Evolutionary conservation across 2,797 vertebrate species (phyloP), one percentile per base, ranked within the genome.

Genomic region (Ciconia nigra): DNA sequence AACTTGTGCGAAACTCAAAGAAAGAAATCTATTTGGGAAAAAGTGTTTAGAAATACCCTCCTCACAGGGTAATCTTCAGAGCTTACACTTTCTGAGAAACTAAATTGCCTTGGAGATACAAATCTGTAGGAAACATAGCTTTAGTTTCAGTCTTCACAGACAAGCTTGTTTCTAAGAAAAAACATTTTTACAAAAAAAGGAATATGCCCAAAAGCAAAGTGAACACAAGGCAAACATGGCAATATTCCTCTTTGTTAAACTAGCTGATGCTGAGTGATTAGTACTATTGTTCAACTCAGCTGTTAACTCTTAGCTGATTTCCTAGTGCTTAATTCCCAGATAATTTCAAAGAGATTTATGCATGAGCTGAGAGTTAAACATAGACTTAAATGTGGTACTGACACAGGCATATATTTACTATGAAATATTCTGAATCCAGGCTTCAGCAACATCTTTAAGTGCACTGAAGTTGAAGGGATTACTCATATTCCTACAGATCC

Each of bases 301-400:
- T 93, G 77, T 92, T 97, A 87, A 92, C 77, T 87, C 83, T 84
- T 91, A 79, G 80, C 47, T 82, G 67, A 73, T 89, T 92, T 90
- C 46, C 70, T 73, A n/a, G 41, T 31, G 37, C 26, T 78, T 87
- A 92, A 89, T 87, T 74, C 41, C n/a, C 61, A 69, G 78, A 73
- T 49, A 89, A 83, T 92, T 94, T 94, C 66, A 49, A 61, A 91
- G 58, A 69, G 51, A 70, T 92, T 89, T 87, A 72, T 87, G 35
- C 70, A 71, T n/a, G 18, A 94, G 35, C 37, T 87, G 46, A 61
- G 73, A 82, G 47, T 91, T 82, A 89, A 70, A 65, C 42, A 51
- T 2, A 79, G 35, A 33, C 29, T 74, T 87, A 58, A 79, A 89
- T 28, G 20, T 1, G 2, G 31, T 81, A 59, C 57, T 52, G 51